Base-by-base conservation (phyloP, 2,888 invertebrate genomes). In the Hololepta plana region DNA sequence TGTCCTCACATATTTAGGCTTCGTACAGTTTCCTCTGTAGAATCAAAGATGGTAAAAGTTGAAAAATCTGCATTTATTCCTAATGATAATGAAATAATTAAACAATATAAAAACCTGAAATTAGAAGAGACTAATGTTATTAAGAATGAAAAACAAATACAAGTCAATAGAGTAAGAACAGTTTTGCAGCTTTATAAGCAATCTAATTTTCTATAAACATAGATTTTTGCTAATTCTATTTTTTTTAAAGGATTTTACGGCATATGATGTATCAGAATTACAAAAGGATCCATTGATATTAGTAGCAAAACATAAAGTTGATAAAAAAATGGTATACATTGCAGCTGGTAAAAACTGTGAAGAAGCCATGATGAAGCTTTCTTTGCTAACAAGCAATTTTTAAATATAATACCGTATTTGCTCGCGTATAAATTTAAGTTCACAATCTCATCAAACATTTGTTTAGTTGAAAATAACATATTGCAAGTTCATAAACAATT, bases 121-220 rank as follows among this genome's bases (percentile, higher is more conserved):
- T 20, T 26, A 8, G 13, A 20, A 8, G 13, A 20, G 2, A 12
- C n/a, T n/a, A n/a, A n/a, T n/a, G n/a, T n/a, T n/a, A n/a, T 12
- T 10, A 23, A 23, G 7, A 31, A 23, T 16, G 26, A 28, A 21
- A 31, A 28, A 28, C n/a, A n/a, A n/a, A n/a, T n/a, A n/a, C n/a
- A n/a, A 13, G 20, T 6, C 6, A 17, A 29, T 9, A 27, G 27
- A 17, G 27, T 19, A 20, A 11, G 20, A 16, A 30, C 15, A 17
- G 15, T 25, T 1, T 24, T 24, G 24, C 3, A 5, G 13, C 14
- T 7, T 20, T 20, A 27, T 3, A 12, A 8, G 23, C 9, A 23
- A 11, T 23, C 13, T 3, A 8, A 23, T n/a, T n/a, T n/a, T n/a
- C n/a, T n/a, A n/a, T n/a, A n/a, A n/a, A n/a, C n/a, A n/a, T n/a